Base-by-base conservation (phyloP, 1,140 invertebrate genomes). In the Cyphomyrmex costatus region DNA sequence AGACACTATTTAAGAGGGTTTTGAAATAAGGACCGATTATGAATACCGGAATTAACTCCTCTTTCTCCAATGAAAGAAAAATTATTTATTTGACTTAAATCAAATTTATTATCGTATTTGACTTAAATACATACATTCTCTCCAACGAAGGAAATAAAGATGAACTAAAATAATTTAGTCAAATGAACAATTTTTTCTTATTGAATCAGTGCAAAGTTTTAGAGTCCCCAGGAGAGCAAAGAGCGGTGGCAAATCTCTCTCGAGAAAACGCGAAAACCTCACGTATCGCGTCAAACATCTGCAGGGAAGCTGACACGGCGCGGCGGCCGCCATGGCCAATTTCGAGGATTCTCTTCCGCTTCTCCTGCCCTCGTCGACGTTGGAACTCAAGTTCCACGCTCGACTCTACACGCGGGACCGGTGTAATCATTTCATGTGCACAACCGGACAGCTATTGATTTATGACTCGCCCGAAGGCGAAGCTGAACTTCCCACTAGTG, bases 381-480 rank as follows among this genome's bases (percentile, higher is more conserved):
- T 58, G 21, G 53, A 58, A 33, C 65, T 76, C 63, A 58, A 24
- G 53, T 82, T 58, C 77, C 79, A 42, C 56, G 63, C 46, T 76
- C 70, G 12, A 16, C 46, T 61, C 58, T 80, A 68, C 63, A 30
- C 88, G 88, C 90, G 84, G 33, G 68, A 36, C 70, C 36, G 19
- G 79, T 74, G 90, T 91, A 91, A 91, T 91, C 89, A 91, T 91
- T 91, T 91, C 90, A 89, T 82, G 88, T 83, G 77, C 77, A 77
- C 87, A 91, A 91, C 88, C 78, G 90, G 90, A 91, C 90, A 86
- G 90, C 88, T 88, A 91, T 89, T 91, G 90, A 91, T 91, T 91
- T 91, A 91, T 91, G 90, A 91, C 87, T 84, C 91, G 90, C 90
- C 65, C 90, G 88, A 91, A 91, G 90, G 90, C 90, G 63, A 90